Percentiles rank a stretch among this genome's conserved stretches.
phyloP scores from a whole-genome alignment of 92 coral and sea anemone species.

The Phenganax marumi region DNA sequence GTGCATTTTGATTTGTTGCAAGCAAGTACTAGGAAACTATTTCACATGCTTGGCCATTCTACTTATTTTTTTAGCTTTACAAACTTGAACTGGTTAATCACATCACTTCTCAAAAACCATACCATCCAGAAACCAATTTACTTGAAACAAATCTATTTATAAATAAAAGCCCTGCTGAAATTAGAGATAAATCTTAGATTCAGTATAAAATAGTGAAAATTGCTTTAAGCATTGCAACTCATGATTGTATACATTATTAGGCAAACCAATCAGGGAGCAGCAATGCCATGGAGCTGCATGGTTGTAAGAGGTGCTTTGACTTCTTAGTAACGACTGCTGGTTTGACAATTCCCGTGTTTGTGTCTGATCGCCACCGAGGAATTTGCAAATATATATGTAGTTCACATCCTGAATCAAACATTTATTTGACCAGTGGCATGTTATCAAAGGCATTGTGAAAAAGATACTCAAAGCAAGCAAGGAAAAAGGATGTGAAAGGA shows the following conservation, averaged over 20 bases:
- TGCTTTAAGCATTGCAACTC: too few relatives aligned
- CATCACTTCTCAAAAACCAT: too few relatives aligned
- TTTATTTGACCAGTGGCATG: constrained; percentile 34
- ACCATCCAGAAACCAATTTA: too few relatives aligned
- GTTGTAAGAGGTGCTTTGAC: constrained; percentile 29
- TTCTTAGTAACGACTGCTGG: constrained; percentile 24
- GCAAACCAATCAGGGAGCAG: constrained; percentile 46
- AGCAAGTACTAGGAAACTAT: too few relatives aligned
- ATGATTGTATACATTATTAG: background rate
- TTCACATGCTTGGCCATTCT: too few relatives aligned
- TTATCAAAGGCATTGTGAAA: constrained; percentile 39
- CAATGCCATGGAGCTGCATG: constrained; percentile 43
- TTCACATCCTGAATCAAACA: too few relatives aligned
- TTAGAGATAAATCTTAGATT: too few relatives aligned
- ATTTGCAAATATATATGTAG: constrained; percentile 25
- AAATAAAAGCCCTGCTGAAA: too few relatives aligned
- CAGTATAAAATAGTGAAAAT: too few relatives aligned
- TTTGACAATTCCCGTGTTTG: constrained; percentile 23
- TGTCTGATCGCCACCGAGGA: constrained; percentile 48
- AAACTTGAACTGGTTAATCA: too few relatives aligned
- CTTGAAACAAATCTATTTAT: too few relatives aligned
- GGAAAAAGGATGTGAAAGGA: constrained; percentile 37
- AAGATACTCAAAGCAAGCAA: constrained; percentile 43
- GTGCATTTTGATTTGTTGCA: background rate
- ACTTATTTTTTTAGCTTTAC: too few relatives aligned